A percentile compares a stretch with the other conserved stretches of the same genome.
phyloP scores from a whole-genome alignment of 2,113 vertebrate species.

The Cheilinus undulatus region DNA sequence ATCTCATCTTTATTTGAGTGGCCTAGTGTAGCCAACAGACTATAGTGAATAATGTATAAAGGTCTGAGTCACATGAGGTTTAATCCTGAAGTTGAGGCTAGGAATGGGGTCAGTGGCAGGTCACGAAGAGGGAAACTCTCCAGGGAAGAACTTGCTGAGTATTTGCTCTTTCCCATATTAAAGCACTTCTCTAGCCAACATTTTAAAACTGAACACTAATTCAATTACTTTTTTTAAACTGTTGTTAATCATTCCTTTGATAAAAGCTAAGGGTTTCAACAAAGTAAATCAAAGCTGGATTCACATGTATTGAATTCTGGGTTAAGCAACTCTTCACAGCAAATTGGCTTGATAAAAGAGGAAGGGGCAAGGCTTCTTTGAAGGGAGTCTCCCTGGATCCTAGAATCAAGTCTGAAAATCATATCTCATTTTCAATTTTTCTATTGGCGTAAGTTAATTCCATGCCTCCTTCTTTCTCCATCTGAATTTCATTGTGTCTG shows the following conservation, averaged over 20 bases:
- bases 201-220: neutral
- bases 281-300: neutral
- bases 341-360: constrained; percentile 38
- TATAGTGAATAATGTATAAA: constrained; percentile 6
- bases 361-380: neutral
- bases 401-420: constrained; percentile 57
- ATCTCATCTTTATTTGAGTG: constrained; percentile 3
- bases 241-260: neutral
- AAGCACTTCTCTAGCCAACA: neutral
- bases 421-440: constrained; percentile 67
- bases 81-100: neutral
- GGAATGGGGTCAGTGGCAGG: neutral
- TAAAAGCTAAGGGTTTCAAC: neutral
- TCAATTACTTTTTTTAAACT: neutral
- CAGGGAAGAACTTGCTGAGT: neutral
- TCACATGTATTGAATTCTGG: neutral
- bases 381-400: constrained; percentile 37
- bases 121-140: neutral
- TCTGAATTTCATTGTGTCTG: constrained; percentile 75
- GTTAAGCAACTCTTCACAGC: neutral
- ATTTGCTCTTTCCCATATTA: neutral
- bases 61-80: neutral
- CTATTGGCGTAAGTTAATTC: constrained; percentile 68
- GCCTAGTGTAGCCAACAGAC: neutral
- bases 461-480: constrained; percentile 60